These are phyloP conservation scores for Rhinophrynus dorsalis DNA, from an alignment of 2,797 vertebrate species.

Conservation along the genomic window DNA sequence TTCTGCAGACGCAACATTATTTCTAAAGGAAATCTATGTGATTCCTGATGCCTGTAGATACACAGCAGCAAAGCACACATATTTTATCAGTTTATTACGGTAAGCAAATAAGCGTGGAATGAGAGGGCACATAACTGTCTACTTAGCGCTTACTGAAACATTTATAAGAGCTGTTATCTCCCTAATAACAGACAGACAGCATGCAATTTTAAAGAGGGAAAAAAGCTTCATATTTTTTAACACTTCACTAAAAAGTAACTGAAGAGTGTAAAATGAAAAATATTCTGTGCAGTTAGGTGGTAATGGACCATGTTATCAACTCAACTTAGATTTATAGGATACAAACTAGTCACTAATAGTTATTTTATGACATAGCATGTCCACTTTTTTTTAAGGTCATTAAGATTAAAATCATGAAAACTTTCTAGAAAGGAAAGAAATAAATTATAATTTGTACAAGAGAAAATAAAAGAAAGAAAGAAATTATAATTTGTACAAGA, in stretches of 20 bases:
- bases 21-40: slow-evolving; percentile 83
- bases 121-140: slow-evolving; percentile 80
- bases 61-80: slow-evolving; percentile 79
- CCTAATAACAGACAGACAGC: slow-evolving; percentile 76
- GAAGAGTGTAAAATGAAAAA: slow-evolving; percentile 83
- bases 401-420: slow-evolving; percentile 76
- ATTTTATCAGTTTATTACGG: slow-evolving; percentile 88
- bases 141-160: slow-evolving; percentile 84
- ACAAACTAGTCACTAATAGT: slow-evolving; percentile 81
- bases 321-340: slow-evolving; percentile 81
- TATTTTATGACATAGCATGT: slow-evolving; percentile 77
- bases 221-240: slow-evolving; percentile 85
- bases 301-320: slow-evolving; percentile 87
- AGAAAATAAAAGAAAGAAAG: slow-evolving; percentile 56
- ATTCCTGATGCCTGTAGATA: slow-evolving; percentile 77
- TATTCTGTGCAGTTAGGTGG: slow-evolving; percentile 81
- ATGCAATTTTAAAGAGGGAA: slow-evolving; percentile 76
- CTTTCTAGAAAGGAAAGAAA: slow-evolving; percentile 67
- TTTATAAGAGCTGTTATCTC: slow-evolving; percentile 82
- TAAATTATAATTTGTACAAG: slow-evolving; percentile 60
- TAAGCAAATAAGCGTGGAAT: slow-evolving; percentile 82
- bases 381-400: slow-evolving; percentile 72
- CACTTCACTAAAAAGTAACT: slow-evolving; percentile 83
- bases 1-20: slow-evolving; percentile 81
- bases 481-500: slow-evolving; percentile 57